Evolutionary conservation across 2,113 vertebrate species (phyloP), one percentile per base, ranked within the genome.

Genomic region (Cololabis saira): DNA sequence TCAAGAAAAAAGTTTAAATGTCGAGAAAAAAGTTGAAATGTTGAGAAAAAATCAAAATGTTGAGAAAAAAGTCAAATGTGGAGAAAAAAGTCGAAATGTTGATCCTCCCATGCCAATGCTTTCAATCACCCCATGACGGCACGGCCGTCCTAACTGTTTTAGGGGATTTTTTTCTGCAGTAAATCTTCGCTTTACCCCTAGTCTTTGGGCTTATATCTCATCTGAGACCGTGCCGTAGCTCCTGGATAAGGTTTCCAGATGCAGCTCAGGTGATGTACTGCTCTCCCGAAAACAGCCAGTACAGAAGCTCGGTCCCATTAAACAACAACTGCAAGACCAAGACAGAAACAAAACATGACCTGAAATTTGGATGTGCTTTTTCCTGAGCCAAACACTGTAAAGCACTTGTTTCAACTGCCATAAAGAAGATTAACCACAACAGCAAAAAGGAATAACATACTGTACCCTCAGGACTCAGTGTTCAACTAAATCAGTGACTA

Each of bases 221-320:
- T 64, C 69, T 4, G 12, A 65, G 71, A 62, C 61, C 59, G 62
- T 74, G 58, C 50, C 2, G 11, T 77, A 75, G 78, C 67, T 82
- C 68, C 68, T 49, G 57, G 41, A 15, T 49, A 71, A 84, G 84
- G 60, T 74, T 56, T 41, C 41, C 53, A 61, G 67, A 78, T 71
- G 59, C 76, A 69, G 62, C 22, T 57, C 53, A 5, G 18, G 66
- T 84, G 83, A 87, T 85, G 75, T 49, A 85, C 59, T 58, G 72
- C 74, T 66, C 56, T 52, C 42, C 3, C 9, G n/a, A 48, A 70
- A 75, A 59, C 49, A 61, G 70, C 67, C 78, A 76, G 67, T 5
- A 19, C 77, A 61, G 61, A 64, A 66, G 62, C 67, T 72, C 53
- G 67, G 41, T 22, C 30, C 69, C 68, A 71, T 50, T 52, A 53